Evolutionary conservation across 1,140 invertebrate species (phyloP), one percentile per base, ranked within the genome.

Genomic region (Orchesella cincta): DNA sequence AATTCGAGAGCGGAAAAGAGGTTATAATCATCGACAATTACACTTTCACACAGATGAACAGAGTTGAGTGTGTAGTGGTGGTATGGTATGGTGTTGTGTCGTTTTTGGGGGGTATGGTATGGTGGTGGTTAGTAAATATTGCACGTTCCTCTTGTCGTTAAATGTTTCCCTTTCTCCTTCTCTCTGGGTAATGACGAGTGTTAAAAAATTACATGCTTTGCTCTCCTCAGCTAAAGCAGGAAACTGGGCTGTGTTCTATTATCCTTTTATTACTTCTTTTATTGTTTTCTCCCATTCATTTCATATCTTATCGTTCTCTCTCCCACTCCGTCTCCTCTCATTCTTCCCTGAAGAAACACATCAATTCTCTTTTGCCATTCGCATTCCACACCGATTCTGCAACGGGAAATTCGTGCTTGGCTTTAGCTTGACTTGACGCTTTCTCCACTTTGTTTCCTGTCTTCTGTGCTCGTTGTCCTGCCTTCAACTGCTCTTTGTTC

Each of bases 211-310:
- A 46, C 39, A 20, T 46, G 8, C 20, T 8, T 12, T 20, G 39
- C 8, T 46, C 20, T 46, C 39, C 20, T 46, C 8, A n/a, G n/a
- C n/a, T n/a, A n/a, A n/a, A n/a, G n/a, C n/a, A n/a, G n/a, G n/a
- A n/a, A n/a, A n/a, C n/a, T n/a, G n/a, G n/a, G n/a, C n/a, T n/a
- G n/a, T n/a, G n/a, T n/a, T n/a, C n/a, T n/a, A n/a, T n/a, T n/a
- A n/a, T n/a, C n/a, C 12, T 67, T 67, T 67, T 67, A 67, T 67
- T 67, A 29, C 62, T 67, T 3, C 28, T 67, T 67, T 67, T 67
- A 67, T 67, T 67, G 62, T 67, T 67, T 67, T 67, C 62, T n/a
- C 29, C 14, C 62, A 67, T 67, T 33, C 62, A 67, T 67, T 67
- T 67, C 62, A 67, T 67, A 67, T 67, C 31, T 33, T 67, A 67